These are phyloP conservation scores for Eptesicus fuscus DNA, from an alignment of 2,113 vertebrate species.

Conservation along the genomic window DNA sequence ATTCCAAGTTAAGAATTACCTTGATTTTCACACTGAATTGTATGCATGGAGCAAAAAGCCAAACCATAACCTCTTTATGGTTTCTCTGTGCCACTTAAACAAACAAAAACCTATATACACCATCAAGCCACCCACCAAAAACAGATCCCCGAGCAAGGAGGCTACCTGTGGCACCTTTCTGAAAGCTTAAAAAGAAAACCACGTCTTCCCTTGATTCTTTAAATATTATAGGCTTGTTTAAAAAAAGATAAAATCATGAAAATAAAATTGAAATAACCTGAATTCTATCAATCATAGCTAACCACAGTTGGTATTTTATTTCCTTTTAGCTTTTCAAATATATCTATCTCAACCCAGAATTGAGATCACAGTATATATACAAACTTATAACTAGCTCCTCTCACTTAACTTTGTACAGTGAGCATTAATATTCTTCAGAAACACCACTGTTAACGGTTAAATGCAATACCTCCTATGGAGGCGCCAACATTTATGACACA, in stretches of 20 bases:
- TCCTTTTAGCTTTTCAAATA: background rate
- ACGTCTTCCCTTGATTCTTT: background rate
- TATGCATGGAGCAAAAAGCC: background rate
- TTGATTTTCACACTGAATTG: slow-evolving; percentile 22
- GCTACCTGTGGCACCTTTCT: background rate
- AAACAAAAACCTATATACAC: slow-evolving; percentile 17
- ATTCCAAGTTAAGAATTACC: background rate
- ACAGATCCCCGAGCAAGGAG: background rate
- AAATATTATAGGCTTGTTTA: background rate
- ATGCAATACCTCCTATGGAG: background rate
- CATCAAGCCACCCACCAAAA: background rate
- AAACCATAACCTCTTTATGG: background rate
- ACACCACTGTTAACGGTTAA: background rate
- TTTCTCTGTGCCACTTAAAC: slow-evolving; percentile 23
- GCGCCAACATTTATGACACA: background rate
- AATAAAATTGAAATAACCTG: background rate
- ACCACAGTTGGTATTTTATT: background rate
- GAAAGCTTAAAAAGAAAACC: background rate
- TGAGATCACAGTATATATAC: background rate
- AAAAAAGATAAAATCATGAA: background rate
- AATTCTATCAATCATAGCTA: background rate
- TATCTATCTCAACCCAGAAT: background rate
- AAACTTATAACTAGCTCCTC: background rate
- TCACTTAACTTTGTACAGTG: background rate
- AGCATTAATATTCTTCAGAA: background rate